Evolutionary conservation across 2,888 invertebrate genomes (phyloP), one percentile per base, ranked within the genome.

Genomic region (Thelaira solivaga): DNA sequence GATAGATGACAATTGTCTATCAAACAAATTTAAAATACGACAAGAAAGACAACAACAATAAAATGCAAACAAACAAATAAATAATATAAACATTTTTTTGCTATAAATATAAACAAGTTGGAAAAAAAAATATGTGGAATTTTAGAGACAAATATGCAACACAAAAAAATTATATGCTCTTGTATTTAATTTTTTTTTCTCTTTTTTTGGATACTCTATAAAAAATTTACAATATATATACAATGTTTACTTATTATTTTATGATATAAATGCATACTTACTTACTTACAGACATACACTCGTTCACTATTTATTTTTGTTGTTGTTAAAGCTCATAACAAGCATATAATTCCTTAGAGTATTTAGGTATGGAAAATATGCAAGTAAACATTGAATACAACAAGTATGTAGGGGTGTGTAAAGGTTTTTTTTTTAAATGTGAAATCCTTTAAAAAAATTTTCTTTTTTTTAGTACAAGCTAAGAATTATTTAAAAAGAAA

Each of bases 1-100:
- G 79, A n/a, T n/a, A n/a, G n/a, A 74, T 81, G 81, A 79, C 81
- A 81, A 81, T 81, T 81, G 81, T 81, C 81, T 81, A 81, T 81
- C 79, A 76, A 64, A 78, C 53, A 71, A 75, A 51, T 62, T 67
- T 36, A 76, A n/a, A 69, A 75, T 64, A 72, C 53, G 49, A 72
- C 65, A 67, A 67, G 43, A 59, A 72, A 76, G 62, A 31, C 43
- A 65, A 57, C 69, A 69, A 43, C 55, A 57, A 51, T 41, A 29
- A 64, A 64, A 64, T 57, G 59, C 64, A 65, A 71, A 69, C 64
- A 65, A 71, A 69, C 64, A 71, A 69, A 75, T 75, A 75, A 68
- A 75, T 74, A 74, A 61, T 75, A 62, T 61, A 75, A 75, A 45
- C 20, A 36, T 29, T 62, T 61, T 51, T 64, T 26, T 64, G 31